Evolutionary conservation across 2,797 vertebrate species (phyloP).

Genomic region (Arnoldichthys spilopterus): DNA sequence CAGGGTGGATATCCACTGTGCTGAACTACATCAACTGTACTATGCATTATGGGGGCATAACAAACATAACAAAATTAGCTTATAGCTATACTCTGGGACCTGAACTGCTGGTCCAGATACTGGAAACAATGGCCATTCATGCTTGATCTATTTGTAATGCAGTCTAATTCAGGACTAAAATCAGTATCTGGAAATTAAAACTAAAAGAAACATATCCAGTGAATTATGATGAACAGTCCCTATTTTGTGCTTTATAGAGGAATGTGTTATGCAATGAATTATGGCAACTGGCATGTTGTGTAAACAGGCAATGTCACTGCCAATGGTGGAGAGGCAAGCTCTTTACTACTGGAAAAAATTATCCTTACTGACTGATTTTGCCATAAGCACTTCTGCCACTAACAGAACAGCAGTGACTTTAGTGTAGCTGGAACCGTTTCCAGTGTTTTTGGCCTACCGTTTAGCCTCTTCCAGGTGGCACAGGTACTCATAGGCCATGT

Average conservation of each 20-base stretch:
- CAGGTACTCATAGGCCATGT: conserved; percentile 97
- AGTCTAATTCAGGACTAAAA: too few species aligned
- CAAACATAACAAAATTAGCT: background rate
- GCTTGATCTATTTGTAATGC: background rate
- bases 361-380: background rate
- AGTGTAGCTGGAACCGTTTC: background rate
- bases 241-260: background rate
- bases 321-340: background rate
- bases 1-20: background rate
- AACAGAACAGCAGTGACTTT: background rate
- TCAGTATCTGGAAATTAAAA: too few species aligned
- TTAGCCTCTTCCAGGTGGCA: conserved; percentile 98
- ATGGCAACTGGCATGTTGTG: background rate
- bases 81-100: background rate
- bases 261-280: background rate
- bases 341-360: too few species aligned
- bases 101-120: background rate
- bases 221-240: background rate
- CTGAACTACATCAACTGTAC: background rate
- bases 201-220: too few species aligned
- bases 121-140: background rate
- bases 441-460: conserved; percentile 75
- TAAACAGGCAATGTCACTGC: background rate
- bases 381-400: background rate
- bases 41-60: background rate